These are phyloP conservation scores for Microchirus variegatus DNA, from an alignment of 2,797 vertebrate species.

Conservation along the genomic window DNA sequence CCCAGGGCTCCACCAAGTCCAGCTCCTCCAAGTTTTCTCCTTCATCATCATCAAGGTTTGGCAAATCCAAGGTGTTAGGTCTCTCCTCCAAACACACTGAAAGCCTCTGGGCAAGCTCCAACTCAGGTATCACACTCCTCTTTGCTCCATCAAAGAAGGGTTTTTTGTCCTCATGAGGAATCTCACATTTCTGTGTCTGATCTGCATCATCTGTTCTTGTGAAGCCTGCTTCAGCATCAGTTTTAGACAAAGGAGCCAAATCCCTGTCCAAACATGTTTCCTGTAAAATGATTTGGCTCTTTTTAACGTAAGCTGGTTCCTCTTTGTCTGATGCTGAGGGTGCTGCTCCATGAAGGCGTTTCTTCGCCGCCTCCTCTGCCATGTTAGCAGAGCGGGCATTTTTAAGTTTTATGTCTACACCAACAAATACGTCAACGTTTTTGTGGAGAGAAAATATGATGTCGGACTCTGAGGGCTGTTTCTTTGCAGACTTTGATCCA, in stretches of 20 bases:
- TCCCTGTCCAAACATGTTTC: constrained; percentile 33
- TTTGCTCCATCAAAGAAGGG: constrained; percentile 30
- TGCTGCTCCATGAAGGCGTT: constrained; percentile 32
- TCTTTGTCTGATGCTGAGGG: constrained; percentile 59
- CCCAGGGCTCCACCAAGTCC: constrained; percentile 94
- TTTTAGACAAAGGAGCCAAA: constrained; percentile 17
- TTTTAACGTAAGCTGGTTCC: constrained; percentile 39
- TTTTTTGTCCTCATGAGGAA: constrained; percentile 28
- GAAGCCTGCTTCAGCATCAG: constrained; percentile 15
- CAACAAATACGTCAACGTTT: constrained; percentile 44
- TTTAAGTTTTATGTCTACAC: constrained; percentile 28
- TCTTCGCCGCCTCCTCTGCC: constrained; percentile 39
- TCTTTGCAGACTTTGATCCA: constrained; percentile 52
- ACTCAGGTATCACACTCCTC: constrained; percentile 42
- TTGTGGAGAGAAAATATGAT: constrained; percentile 56
- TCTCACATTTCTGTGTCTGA: constrained; percentile 28
- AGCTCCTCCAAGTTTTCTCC: constrained; percentile 81
- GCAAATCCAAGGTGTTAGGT: constrained; percentile 54
- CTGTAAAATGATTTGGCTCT: constrained; percentile 17
- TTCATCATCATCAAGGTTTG: constrained; percentile 81
- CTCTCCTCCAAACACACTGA: constrained; percentile 74
- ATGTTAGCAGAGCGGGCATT: constrained; percentile 21
- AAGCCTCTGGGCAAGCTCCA: constrained; percentile 56
- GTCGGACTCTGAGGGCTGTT: constrained; percentile 73
- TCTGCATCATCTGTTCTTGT: constrained; percentile 2